Evolutionary conservation across 2,797 vertebrate species (phyloP).

Genomic region (Intellagama lesueurii): DNA sequence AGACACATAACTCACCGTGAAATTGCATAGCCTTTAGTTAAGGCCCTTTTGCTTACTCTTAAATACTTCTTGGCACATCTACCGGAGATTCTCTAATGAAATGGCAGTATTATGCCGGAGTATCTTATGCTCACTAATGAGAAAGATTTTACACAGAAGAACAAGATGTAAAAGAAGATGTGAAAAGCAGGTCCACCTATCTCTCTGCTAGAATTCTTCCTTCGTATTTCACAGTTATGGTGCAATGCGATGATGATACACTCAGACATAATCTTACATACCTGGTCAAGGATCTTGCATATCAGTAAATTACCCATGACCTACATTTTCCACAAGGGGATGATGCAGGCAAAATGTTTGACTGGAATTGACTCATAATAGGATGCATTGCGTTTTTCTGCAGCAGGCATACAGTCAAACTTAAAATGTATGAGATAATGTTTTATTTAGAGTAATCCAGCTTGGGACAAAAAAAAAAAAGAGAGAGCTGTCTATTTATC

Average conservation of each 20-base stretch:
- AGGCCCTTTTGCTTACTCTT: conserved; percentile 58
- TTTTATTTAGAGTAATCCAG: conserved; percentile 52
- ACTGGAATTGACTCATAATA: conserved; percentile 55
- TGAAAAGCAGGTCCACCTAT: conserved; percentile 5
- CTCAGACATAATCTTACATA: conserved; percentile 26
- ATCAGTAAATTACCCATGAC: conserved; percentile 50
- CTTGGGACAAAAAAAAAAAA: conserved; percentile 27
- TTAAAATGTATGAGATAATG: conserved; percentile 62
- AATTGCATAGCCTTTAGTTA: conserved; percentile 67
- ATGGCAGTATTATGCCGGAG: conserved; percentile 26
- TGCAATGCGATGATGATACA: conserved; percentile 24
- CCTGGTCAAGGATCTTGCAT: conserved; percentile 27
- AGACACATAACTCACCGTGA: conserved; percentile 71
- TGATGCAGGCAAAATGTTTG: conserved; percentile 50
- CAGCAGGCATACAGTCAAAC: conserved; percentile 55
- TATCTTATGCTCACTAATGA: conserved; percentile 49
- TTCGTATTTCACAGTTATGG: conserved; percentile 44
- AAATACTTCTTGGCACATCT: conserved; percentile 65
- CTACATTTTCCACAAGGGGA: conserved; percentile 49
- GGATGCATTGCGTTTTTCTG: conserved; percentile 53
- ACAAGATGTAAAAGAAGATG: too few species aligned
- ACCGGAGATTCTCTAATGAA: conserved; percentile 58
- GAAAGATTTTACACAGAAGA: not conserved
- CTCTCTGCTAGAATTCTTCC: not conserved
- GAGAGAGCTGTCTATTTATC: not conserved